Base-by-base conservation (phyloP, 2,888 invertebrate genomes). In the Panzeria rudis region DNA sequence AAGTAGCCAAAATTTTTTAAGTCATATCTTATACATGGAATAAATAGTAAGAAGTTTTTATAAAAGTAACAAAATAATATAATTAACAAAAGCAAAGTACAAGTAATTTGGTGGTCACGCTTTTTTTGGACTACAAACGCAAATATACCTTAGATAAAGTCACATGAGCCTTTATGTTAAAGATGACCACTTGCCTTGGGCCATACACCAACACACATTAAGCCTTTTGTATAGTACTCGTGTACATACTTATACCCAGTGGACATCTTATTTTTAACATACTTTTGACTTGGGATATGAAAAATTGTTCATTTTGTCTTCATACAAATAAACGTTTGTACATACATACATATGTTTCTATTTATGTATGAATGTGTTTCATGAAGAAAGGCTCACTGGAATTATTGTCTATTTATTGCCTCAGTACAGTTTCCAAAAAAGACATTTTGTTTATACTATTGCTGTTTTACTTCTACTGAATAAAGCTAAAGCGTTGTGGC, bases 401-500 rank as follows among this genome's bases (percentile, higher is more conserved):
- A 13, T 52, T 68, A 50, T 38, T 50, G 25, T 69, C 38, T 68
- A 44, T 69, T 59, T 72, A 44, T 54, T 69, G 50, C 61, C 7
- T 17, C 38, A 35, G 47, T 56, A 17, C 29, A 59, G 35, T 69
- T 69, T 54, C 32, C 75, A 71, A 64, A 29, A 61, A 64, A n/a
- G 23, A 62, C 62, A 64, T 25, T n/a, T 41, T n/a, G 23, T 41
- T 44, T 56, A 25, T 25, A 25, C 4, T 59, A 25, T 50, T 35
- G 59, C 50, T 50, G 61, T 69, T 71, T 44, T 64, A 32, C 56
- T 47, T 64, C 13, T 62, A 44, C 32, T 52, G 25, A 23, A 56
- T 32, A 64, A 64, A 72, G 47, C 71, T 75, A 75, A 79, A 59
- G 38, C 29, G 52, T 76, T 84, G 81, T 68, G 84, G 73, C 61